Percentiles rank a stretch among this genome's conserved stretches.
Evolutionary conservation across 2,888 invertebrate genomes (phyloP).

Genomic region (Nebria salina): DNA sequence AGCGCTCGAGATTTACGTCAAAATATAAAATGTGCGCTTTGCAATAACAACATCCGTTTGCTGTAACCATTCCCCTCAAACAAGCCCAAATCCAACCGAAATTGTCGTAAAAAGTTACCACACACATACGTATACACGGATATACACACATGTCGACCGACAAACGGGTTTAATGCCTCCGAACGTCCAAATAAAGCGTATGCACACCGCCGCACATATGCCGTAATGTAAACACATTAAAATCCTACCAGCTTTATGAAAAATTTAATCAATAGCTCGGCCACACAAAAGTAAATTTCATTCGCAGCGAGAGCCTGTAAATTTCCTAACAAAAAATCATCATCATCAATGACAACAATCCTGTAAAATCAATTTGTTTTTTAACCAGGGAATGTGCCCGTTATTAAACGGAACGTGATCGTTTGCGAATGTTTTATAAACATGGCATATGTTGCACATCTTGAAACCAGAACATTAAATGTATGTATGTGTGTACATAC

Average conservation of each 20-base stretch:
- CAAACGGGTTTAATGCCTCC: constrained; percentile 48
- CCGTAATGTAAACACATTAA: constrained; percentile 46
- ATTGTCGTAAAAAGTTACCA: constrained; percentile 48
- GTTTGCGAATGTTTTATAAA: constrained; percentile 12
- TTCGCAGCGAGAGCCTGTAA: constrained; percentile 9
- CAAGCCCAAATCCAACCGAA: constrained; percentile 42
- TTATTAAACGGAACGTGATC: background rate
- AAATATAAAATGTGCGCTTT: constrained; percentile 29
- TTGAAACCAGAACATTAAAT: constrained; percentile 25
- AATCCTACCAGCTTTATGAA: constrained; percentile 39
- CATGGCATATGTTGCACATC: constrained; percentile 37
- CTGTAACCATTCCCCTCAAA: constrained; percentile 45
- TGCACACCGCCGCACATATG: constrained; percentile 41
- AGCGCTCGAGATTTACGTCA: constrained; percentile 21
- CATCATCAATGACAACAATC: background rate
- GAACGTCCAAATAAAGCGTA: constrained; percentile 52
- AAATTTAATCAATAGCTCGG: constrained; percentile 42
- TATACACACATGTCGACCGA: constrained; percentile 31
- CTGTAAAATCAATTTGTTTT: constrained; percentile 16
- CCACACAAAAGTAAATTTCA: constrained; percentile 33
- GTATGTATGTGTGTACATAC: background rate
- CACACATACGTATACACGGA: constrained; percentile 40
- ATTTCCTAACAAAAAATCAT: background rate
- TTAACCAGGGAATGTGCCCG: constrained; percentile 14
- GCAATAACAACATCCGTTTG: constrained; percentile 39